Evolutionary conservation across 2,113 vertebrate species (phyloP), one percentile per base, ranked within the genome.

Genomic region (Vidua macroura): DNA sequence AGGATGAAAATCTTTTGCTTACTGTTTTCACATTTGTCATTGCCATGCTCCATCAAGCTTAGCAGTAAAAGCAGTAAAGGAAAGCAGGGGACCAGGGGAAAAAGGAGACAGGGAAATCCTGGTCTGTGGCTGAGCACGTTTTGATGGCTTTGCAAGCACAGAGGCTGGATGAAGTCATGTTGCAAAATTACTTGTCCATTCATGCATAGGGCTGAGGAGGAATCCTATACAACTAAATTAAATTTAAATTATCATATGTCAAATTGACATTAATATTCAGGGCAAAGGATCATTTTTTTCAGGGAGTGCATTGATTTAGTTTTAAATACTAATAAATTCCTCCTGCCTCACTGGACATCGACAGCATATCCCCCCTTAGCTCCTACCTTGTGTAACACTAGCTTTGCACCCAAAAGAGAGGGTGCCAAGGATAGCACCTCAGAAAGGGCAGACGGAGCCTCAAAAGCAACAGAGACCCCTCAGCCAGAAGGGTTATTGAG

Each of bases 211-310:
- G 70, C 73, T 83, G 79, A 95, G 79, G 58, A 93, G 56, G 72
- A 93, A 94, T 83, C 52, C 73, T 76, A 90, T 74, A 76, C 85
- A 95, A 83, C 86, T 90, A 88, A 95, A 96, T 93, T 94, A 86
- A 84, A 90, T 93, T 94, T 86, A 88, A 96, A 96, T 92, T 86
- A 95, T 79, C 68, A 69, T 70, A 88, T 37, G 83, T 62, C 84
- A 88, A 94, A 97, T 75, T 86, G 56, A 91, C 90, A 95, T 93
- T 93, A 94, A 90, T 93, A 96, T 95, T 93, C 90, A 88, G 80
- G 85, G 52, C 30, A 86, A 94, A 88, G 73, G 62, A 92, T 86
- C 18, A 20, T 87, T 95, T 94, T 92, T 93, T 95, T 83, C 83
- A 93, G 39, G 62, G 80, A 84, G n/a, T 6, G 37, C 62, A 93